Evolutionary conservation across 1,140 invertebrate species (phyloP), one percentile per base, ranked within the genome.

Genomic region (Cardiocondyla obscurior): DNA sequence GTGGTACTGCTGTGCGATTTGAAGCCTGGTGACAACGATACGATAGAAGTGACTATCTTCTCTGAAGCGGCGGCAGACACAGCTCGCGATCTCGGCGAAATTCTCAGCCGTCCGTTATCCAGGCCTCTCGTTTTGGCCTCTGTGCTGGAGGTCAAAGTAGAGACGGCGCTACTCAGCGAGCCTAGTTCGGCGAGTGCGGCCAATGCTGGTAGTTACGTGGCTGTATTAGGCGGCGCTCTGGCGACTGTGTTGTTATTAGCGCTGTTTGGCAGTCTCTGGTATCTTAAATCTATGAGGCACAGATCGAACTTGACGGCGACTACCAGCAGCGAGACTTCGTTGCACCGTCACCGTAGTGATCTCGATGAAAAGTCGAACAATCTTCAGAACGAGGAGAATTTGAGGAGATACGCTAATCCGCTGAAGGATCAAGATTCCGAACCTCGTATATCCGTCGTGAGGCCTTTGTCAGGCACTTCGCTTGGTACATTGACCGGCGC

Each of bases 351-450:
- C 90, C 96, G 96, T 83, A 96, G 97, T 87, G 97, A 97, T 91
- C 83, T 94, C 5, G 94, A 94, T 60, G 97, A 98, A 88, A 98
- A 98, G 90, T 97, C 97, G 0, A 98, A 98, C 89, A 98, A 98
- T 91, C 93, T 98, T 53, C 97, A 98, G 91, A 98, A 98, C 92
- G 97, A 98, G 90, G 97, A 98, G 92, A 98, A 98, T 89, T 94
- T 98, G 28, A 95, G 97, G 46, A 96, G 95, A 94, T 96, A 96
- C 89, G 94, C 95, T 14, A 96, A 96, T 89, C 95, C 95, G 0
- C 85, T 96, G 14, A 96, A 96, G 84, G 95, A 95, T 33, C 94
- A 95, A 14, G 91, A 93, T 46, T 90, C 93, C 60, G 95, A 95
- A 67, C 94, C 95, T 0, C 88, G 92, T 28, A 95, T 96, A 0